phyloP scores from a whole-genome alignment of 2,888 invertebrate species.

The Drosophila prolongata region DNA sequence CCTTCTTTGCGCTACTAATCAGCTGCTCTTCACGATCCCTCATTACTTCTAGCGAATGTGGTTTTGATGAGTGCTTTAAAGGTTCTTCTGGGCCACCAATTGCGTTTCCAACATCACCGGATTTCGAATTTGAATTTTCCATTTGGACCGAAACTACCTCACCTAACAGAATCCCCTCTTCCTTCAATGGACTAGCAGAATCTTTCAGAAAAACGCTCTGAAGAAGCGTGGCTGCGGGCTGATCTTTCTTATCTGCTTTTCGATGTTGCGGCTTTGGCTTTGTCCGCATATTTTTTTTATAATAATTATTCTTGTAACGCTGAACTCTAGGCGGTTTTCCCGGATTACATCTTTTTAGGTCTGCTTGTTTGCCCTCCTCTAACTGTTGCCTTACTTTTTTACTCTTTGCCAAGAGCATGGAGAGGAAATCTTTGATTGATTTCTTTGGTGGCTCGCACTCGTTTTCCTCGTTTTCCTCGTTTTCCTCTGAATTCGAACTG shows the following conservation, averaged over 20 bases:
- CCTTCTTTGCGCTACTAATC: background rate
- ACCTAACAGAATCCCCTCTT: background rate
- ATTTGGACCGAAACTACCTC: background rate
- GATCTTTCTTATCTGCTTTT: background rate
- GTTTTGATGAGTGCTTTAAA: background rate
- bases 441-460: conserved; percentile 3
- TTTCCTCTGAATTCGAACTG: background rate
- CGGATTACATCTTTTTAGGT: background rate
- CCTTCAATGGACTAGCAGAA: background rate
- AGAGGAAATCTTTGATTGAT: background rate
- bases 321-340: background rate
- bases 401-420: conserved; percentile 4
- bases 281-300: background rate
- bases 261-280: background rate
- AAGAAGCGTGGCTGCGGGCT: no score
- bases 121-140: no score
- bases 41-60: background rate
- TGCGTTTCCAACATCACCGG: background rate
- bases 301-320: background rate
- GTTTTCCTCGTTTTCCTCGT: background rate
- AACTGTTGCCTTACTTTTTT: conserved; percentile 3
- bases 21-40: conserved; percentile 6
- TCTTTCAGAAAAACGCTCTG: no score
- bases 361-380: conserved; percentile 9
- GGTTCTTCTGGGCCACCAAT: no score